Base-by-base conservation (phyloP, 2,113 vertebrate genomes). In the Daubentonia madagascariensis region DNA sequence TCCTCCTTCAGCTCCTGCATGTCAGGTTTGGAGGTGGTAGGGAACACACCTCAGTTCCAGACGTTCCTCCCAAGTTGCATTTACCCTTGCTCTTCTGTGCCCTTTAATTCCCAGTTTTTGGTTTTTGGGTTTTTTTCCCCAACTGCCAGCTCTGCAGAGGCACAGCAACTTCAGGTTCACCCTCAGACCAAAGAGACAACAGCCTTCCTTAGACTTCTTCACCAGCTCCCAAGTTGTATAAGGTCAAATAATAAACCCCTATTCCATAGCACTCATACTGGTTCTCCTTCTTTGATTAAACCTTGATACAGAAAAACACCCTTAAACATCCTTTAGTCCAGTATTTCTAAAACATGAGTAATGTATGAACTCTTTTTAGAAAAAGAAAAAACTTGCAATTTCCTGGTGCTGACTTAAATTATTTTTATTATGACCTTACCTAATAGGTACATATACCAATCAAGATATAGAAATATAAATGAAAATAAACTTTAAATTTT, bases 31-130 rank as follows among this genome's bases (percentile, higher is more conserved):
- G 61, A 87, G 35, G 48, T 6, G 48, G 32, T 14, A 43, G 50
- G 70, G 48, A 20, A 54, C 6, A 8, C 11, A 1, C 0, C 0
- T 1, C 6, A 8, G 2, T 45, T 48, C 84, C 2, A 32, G 22
- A 13, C 8, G 67, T 40, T 35, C n/a, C 83, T 40, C 37, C 13
- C 5, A 6, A 3, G 52, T 13, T 43, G 16, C 75, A 5, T n/a
- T 37, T 45, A 30, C 23, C n/a, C 67, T 37, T 86, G 20, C 22
- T 57, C 59, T 78, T 59, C 52, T 78, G 63, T 0, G 6, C 18
- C 73, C 4, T 9, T 22, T 70, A 43, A 28, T 17, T 0, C 20
- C 48, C 75, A 37, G n/a, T 9, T 20, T 48, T n/a, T n/a, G n/a
- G n/a, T n/a, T n/a, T n/a, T n/a, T n/a, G n/a, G 35, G 4, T 18